These are phyloP conservation scores for Ypsolopha sequella DNA, from an alignment of 2,888 invertebrate genomes.

Conservation along the genomic window DNA sequence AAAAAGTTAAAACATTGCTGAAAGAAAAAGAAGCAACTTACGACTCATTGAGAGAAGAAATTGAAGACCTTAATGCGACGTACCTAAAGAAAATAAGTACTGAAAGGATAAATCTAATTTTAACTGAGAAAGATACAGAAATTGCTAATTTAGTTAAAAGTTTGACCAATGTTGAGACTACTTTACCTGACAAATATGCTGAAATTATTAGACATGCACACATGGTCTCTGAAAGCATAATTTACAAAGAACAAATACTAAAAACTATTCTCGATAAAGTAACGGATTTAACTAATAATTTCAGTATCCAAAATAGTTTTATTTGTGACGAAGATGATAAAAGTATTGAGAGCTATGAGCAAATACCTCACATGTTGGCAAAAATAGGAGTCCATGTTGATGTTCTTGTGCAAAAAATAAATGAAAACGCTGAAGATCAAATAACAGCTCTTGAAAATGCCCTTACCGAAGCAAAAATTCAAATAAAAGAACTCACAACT, in stretches of 20 bases:
- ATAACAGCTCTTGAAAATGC: conserved; percentile 15
- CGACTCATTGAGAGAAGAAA: too few relatives aligned
- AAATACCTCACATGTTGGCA: conserved; percentile 27
- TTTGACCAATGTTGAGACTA: conserved; percentile 3
- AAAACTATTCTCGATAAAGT: conserved; percentile 22
- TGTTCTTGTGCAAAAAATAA: conserved; percentile 9
- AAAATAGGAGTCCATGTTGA: conserved; percentile 23
- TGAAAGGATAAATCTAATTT: too few relatives aligned
- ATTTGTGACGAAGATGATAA: conserved; percentile 11
- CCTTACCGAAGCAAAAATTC: conserved; percentile 20
- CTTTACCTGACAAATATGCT: conserved; percentile 2
- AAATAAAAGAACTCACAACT: conserved; percentile 24
- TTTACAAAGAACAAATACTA: conserved; percentile 19
- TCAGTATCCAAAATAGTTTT: conserved; percentile 19
- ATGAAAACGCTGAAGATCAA: conserved; percentile 14
- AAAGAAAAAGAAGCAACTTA: conserved; percentile 13
- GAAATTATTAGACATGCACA: conserved; percentile 2
- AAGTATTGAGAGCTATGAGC: conserved; percentile 17
- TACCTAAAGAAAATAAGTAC: too few relatives aligned
- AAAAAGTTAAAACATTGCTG: conserved; percentile 20
- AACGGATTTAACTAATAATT: conserved; percentile 16
- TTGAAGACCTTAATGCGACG: too few relatives aligned
- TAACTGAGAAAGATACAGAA: too few relatives aligned
- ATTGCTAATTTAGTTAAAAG: too few relatives aligned
- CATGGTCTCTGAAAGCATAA: conserved; percentile 7